These are phyloP conservation scores for Halisarca cf. caerulea DNA, from an alignment of 37 sponge, comb jelly and placozoan species.

Conservation along the genomic window DNA sequence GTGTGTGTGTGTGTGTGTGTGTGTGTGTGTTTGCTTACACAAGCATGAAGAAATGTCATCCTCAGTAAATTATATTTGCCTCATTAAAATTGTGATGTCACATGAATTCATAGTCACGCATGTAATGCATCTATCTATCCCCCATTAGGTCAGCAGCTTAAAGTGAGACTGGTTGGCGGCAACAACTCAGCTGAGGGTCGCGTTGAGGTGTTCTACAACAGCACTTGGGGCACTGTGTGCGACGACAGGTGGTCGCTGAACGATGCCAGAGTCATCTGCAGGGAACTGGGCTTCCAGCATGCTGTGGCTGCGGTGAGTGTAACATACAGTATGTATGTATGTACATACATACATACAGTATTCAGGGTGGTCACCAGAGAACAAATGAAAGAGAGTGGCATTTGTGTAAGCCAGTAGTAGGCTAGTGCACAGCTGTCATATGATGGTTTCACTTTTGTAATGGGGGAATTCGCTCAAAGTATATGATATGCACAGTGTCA, in stretches of 20 bases:
- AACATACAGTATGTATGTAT: too few relatives aligned
- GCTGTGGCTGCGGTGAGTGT: background rate
- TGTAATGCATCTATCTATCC: background rate
- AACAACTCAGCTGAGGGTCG: background rate
- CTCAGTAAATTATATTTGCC: too few relatives aligned
- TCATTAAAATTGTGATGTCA: background rate
- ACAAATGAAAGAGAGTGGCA: too few relatives aligned
- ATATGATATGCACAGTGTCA: too few relatives aligned
- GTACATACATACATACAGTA: too few relatives aligned
- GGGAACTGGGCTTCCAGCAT: background rate
- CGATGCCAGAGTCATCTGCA: background rate
- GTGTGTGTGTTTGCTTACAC: too few relatives aligned
- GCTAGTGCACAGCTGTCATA: too few relatives aligned
- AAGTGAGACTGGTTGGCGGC: background rate
- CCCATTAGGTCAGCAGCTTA: background rate
- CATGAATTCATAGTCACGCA: background rate
- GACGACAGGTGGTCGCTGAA: background rate
- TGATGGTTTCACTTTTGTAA: too few relatives aligned
- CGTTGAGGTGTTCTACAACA: background rate
- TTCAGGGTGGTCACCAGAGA: too few relatives aligned
- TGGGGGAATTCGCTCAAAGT: too few relatives aligned
- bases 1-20: background rate
- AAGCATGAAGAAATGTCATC: background rate
- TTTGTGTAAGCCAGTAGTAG: too few relatives aligned
- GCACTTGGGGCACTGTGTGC: background rate